Evolutionary conservation across 2,888 invertebrate genomes (phyloP).

Genomic region (Peribatodes rhomboidaria): DNA sequence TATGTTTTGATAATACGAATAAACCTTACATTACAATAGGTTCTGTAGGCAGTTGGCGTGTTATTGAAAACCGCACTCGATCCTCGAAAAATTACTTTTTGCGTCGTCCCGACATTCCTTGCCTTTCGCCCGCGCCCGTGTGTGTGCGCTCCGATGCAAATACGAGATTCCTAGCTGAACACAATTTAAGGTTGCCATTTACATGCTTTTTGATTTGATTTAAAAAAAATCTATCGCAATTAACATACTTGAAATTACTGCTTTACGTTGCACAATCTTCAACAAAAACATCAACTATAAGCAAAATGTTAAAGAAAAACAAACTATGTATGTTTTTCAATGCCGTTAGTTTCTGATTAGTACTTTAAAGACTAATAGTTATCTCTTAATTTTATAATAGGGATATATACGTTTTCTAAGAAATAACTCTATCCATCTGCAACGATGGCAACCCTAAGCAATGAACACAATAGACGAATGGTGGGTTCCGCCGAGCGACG

Average conservation of each 20-base stretch:
- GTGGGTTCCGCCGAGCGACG: slow-evolving; percentile 65
- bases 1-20: background rate
- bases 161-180: slow-evolving; percentile 73
- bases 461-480: slow-evolving; percentile 74
- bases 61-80: slow-evolving; percentile 73
- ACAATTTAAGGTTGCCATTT: slow-evolving; percentile 26
- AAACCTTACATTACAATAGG: slow-evolving; percentile 26
- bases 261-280: no score
- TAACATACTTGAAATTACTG: no score
- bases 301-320: no score
- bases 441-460: slow-evolving; percentile 27
- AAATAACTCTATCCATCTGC: background rate
- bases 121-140: slow-evolving; percentile 46
- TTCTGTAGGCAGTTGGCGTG: slow-evolving; percentile 62
- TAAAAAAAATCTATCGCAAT: no score
- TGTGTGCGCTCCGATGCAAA: slow-evolving; percentile 73
- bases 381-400: no score
- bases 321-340: no score
- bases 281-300: no score
- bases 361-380: no score
- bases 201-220: no score
- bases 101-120: slow-evolving; percentile 63
- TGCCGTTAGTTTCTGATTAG: no score
- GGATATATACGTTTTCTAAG: background rate
- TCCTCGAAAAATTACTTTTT: slow-evolving; percentile 77